These are phyloP conservation scores for Drosophila triauraria DNA, from an alignment of 1,140 invertebrate species.

Conservation along the genomic window DNA sequence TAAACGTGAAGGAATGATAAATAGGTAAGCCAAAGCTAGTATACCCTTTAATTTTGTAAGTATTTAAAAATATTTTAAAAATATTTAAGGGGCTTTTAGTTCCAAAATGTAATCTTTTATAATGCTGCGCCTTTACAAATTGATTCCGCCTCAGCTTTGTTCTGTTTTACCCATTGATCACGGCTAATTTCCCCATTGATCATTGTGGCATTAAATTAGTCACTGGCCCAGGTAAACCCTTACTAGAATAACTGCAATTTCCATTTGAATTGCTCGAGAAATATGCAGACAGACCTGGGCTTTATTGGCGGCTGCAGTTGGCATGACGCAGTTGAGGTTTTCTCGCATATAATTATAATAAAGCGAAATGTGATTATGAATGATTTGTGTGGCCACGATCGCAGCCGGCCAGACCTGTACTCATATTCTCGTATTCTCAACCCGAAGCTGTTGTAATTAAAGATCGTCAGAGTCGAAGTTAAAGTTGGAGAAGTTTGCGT, in stretches of 20 bases:
- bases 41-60: background rate
- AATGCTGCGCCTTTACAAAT: no score
- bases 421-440: constrained; percentile 6
- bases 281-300: constrained; percentile 2
- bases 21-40: no score
- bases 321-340: constrained; percentile 35
- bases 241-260: background rate
- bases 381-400: constrained; percentile 40
- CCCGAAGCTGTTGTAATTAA: constrained; percentile 40
- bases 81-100: no score
- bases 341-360: constrained; percentile 30
- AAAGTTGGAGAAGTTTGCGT: constrained; percentile 30
- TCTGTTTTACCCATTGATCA: constrained; percentile 25
- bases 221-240: background rate
- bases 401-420: constrained; percentile 29
- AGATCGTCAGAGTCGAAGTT: constrained; percentile 20
- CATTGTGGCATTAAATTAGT: background rate
- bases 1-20: background rate
- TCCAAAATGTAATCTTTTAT: no score
- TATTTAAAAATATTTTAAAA: no score
- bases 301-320: constrained; percentile 15
- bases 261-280: constrained; percentile 10
- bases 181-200: background rate
- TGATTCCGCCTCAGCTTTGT: background rate
- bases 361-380: constrained; percentile 45